Evolutionary conservation across 1,140 invertebrate species (phyloP), one percentile per base, ranked within the genome.

Genomic region (Leptopilina clavipes): DNA sequence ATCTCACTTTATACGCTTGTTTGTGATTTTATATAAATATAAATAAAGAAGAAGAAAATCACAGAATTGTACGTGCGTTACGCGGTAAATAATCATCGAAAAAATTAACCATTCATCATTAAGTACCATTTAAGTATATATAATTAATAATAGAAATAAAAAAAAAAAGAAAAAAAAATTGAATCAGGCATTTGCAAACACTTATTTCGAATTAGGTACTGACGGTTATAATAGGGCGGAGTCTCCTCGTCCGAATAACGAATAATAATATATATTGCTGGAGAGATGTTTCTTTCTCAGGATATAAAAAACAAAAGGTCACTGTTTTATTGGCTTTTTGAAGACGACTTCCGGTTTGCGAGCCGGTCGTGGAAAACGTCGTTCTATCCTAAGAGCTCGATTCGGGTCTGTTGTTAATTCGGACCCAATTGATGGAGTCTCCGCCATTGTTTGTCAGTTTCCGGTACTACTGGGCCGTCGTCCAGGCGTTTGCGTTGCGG

Each of bases 261-360:
- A 76, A 79, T 22, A 54, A 70, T 70, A 31, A 31, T 31, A 31
- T n/a, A n/a, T n/a, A 31, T 65, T n/a, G 19, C 74, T 56, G 40
- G 19, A 18, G 54, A 65, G 25, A 71, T 72, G 44, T 44, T 44
- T 70, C n/a, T 44, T 44, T 70, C 19, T 19, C 43, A 19, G 25
- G 72, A n/a, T n/a, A 70, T 70, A 11, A 65, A 9, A 11, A 44
- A n/a, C 14, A 25, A 43, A 37, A 54, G 71, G 79, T 90, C 85
- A 89, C 77, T 90, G 89, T 74, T 88, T 88, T 59, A 90, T 88
- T 11, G 89, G 89, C 75, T 90, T 90, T 73, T 90, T 90, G 81
- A 90, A 90, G 73, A 89, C 85, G 80, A 87, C 88, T 74, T 89
- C 87, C 56, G 88, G 85, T 83, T 90, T 90, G 52, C 89, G 86